A percentile compares a stretch with the other conserved stretches of the same genome.
phyloP scores from a whole-genome alignment of 2,113 vertebrate genomes.

The Lophochroa leadbeateri region DNA sequence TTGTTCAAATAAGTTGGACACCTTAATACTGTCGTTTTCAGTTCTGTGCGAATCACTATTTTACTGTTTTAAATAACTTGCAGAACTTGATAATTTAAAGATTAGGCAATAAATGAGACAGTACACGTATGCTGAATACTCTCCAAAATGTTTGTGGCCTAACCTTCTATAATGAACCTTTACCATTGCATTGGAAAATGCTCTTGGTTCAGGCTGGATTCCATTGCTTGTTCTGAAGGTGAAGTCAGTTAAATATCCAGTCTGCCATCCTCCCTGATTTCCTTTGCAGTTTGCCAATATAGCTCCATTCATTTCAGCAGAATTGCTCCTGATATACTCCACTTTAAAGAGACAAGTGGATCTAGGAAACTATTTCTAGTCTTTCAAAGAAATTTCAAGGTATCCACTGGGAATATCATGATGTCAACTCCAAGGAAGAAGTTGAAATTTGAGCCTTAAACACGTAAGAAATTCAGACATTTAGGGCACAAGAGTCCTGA shows the following conservation, averaged over 20 bases:
- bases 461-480: background rate
- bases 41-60: background rate
- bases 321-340: background rate
- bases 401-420: background rate
- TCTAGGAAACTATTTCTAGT: background rate
- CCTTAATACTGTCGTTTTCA: background rate
- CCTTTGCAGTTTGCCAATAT: background rate
- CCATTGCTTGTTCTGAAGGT: background rate
- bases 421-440: background rate
- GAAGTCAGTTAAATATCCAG: background rate
- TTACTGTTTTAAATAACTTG: background rate
- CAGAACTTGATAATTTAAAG: background rate
- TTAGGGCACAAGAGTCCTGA: background rate
- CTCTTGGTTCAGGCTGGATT: background rate
- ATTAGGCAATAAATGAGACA: background rate
- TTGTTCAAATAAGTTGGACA: background rate
- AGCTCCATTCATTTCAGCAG: background rate
- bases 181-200: background rate
- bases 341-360: background rate
- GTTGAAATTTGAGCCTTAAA: background rate
- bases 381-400: background rate
- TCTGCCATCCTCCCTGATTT: background rate
- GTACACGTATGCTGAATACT: background rate
- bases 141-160: background rate
- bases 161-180: background rate